phyloP scores from a whole-genome alignment of 2,888 invertebrate species.

The Psococerastis gibbosa region DNA sequence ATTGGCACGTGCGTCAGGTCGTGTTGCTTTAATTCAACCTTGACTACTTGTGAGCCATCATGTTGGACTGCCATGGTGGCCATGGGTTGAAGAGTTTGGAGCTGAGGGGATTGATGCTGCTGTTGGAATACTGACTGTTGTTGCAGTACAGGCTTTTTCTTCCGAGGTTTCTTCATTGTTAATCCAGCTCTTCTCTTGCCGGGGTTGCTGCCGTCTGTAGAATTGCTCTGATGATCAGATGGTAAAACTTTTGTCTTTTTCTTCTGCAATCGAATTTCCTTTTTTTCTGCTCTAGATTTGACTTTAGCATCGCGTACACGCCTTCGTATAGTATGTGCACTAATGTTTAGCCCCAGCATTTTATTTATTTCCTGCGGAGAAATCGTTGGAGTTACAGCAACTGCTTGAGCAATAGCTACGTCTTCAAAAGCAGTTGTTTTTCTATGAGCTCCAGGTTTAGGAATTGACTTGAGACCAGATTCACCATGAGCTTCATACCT shows the following conservation, averaged over 20 bases:
- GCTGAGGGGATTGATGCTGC: not conserved
- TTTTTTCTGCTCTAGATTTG: not conserved
- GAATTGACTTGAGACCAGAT: conserved; percentile 6
- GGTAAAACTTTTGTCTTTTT: not conserved
- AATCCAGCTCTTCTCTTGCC: conserved; percentile 1
- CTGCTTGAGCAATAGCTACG: conserved; percentile 6
- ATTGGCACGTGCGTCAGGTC: conserved; percentile 3
- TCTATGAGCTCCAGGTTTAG: conserved; percentile 6
- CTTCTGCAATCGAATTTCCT: not conserved
- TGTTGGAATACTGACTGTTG: conserved; percentile 1
- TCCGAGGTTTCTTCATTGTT: conserved; percentile 2
- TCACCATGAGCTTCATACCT: conserved; percentile 8
- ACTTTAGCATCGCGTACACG: conserved; percentile 6
- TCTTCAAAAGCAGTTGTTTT: conserved; percentile 8
- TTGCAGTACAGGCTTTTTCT: not conserved
- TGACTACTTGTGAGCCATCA: not conserved
- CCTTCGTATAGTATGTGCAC: conserved; percentile 8
- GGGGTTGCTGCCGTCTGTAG: not conserved
- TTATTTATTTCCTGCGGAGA: conserved; percentile 8
- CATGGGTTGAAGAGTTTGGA: not conserved
- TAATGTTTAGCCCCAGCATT: conserved; percentile 5
- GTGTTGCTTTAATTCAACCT: not conserved
- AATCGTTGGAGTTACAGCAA: conserved; percentile 8
- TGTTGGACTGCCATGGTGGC: not conserved
- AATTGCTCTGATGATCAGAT: not conserved